Base-by-base conservation (phyloP, 2,888 invertebrate genomes). In the Eilema caniola region DNA sequence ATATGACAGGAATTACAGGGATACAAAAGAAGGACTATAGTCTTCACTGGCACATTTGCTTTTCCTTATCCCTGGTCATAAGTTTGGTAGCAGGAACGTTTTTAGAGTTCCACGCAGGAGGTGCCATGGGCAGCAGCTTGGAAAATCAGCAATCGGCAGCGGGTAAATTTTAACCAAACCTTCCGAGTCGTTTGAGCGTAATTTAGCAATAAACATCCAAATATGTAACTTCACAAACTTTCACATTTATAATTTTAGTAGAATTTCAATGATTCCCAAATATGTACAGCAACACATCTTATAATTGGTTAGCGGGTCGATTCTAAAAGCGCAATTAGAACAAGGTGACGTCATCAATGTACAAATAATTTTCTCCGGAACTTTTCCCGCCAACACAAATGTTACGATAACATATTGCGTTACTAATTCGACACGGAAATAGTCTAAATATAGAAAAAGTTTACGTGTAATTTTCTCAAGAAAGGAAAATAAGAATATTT, bases 341-440 rank as follows among this genome's bases (percentile, higher is more conserved):
- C 61, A 31, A 2, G 2, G 57, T 80, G 76, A 74, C 74, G 78
- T 64, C 31, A 59, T 28, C n/a, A 67, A 67, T 71, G 69, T 66
- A 69, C 61, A 76, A 79, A 79, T 76, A 28, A 74, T 78, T 74
- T 66, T 64, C 67, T 65, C 57, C 25, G 47, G 59, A 70, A 80
- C 67, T 74, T 70, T 71, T 70, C 80, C 69, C 70, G 70, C 41
- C 70, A 72, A 61, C 56, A 67, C 59, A 14, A 63, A 53, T 68
- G 72, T 72, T 66, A 66, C 69, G 63, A 31, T 53, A 33, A 61
- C 57, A 69, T 76, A 75, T 74, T 72, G 37, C 68, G 69, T 80
- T 77, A 73, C 73, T 81, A 81, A 81, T 81, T 79, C 33, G 66
- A 75, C 75, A 64, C 73, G 78, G 78, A 73, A 74, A 61, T 60